These are phyloP conservation scores for Cariama cristata DNA, from an alignment of 2,113 vertebrate species.

Conservation along the genomic window DNA sequence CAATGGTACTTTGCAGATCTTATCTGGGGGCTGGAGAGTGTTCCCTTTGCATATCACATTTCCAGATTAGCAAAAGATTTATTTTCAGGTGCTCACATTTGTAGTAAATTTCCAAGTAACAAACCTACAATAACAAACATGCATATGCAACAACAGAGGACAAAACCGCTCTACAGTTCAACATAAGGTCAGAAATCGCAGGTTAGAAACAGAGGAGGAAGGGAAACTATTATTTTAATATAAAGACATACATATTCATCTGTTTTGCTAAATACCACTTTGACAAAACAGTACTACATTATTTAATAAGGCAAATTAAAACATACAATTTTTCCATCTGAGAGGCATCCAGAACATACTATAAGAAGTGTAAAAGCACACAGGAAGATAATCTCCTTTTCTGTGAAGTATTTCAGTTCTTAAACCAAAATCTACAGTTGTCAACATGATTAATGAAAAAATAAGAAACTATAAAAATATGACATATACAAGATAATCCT, in stretches of 20 bases:
- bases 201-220: neutral
- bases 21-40: conserved; percentile 23
- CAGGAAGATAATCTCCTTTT: neutral
- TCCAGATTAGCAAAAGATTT: conserved; percentile 45
- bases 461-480: neutral
- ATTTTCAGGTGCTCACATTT: conserved; percentile 34
- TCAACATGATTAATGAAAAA: neutral
- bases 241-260: neutral
- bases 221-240: neutral
- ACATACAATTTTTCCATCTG: neutral
- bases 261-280: neutral
- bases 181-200: neutral
- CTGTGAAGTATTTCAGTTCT: neutral
- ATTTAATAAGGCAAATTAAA: neutral
- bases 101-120: conserved; percentile 38
- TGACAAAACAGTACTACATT: neutral
- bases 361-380: neutral
- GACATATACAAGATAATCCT: neutral
- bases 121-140: neutral
- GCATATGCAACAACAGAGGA: neutral
- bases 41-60: conserved; percentile 12
- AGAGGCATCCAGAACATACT: neutral
- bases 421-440: neutral
- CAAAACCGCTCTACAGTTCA: neutral
- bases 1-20: conserved; percentile 50